phyloP scores from a whole-genome alignment of 2,797 vertebrate species.

The Pitangus sulphuratus region DNA sequence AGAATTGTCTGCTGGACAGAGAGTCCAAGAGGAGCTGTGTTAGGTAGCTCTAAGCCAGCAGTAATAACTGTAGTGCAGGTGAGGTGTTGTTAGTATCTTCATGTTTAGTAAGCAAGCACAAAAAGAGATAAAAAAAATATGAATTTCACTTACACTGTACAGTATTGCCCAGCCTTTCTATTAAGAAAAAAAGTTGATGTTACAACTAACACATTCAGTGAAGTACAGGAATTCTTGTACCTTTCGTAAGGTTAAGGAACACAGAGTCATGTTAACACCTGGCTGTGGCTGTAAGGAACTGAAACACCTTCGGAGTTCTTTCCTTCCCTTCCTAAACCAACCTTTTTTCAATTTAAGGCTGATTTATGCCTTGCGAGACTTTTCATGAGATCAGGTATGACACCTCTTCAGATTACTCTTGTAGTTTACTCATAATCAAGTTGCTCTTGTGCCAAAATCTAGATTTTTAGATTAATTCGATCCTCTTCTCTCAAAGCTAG shows the following conservation, averaged over 20 bases:
- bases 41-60: constrained; percentile 16
- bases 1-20: background rate
- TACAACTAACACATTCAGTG: constrained; percentile 20
- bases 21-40: background rate
- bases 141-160: constrained; percentile 62
- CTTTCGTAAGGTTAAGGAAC: background rate
- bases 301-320: background rate
- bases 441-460: background rate
- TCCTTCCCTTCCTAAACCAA: background rate
- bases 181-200: constrained; percentile 43
- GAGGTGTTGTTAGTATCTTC: constrained; percentile 44
- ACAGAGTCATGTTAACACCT: background rate
- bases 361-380: background rate
- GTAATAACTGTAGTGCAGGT: background rate
- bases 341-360: background rate
- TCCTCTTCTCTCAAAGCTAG: background rate
- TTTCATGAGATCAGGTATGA: background rate
- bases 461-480: background rate
- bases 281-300: background rate
- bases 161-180: constrained; percentile 69
- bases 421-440: background rate
- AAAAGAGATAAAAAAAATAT: background rate
- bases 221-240: background rate
- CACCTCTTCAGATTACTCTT: background rate
- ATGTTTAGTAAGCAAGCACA: constrained; percentile 18